Evolutionary conservation across 2,797 vertebrate genomes (phyloP).

Genomic region (Dallia pectoralis): DNA sequence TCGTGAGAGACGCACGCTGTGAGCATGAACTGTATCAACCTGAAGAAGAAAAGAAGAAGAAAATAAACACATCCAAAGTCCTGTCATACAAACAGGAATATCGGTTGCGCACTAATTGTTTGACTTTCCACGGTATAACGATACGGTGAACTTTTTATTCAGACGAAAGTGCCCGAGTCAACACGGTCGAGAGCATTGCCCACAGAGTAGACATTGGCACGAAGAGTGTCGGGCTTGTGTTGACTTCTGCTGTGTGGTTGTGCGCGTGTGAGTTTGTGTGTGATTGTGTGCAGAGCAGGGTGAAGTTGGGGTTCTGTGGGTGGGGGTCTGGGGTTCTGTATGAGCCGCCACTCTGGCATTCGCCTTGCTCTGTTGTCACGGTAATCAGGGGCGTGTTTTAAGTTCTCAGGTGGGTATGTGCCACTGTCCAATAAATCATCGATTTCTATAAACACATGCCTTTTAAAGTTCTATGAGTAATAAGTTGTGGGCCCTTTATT

Average conservation of each 20-base stretch:
- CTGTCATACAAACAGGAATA: constrained; percentile 6
- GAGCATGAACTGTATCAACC: not conserved
- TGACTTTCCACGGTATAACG: constrained; percentile 4
- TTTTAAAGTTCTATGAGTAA: no score
- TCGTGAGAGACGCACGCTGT: constrained; percentile 13
- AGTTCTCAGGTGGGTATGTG: constrained; percentile 35
- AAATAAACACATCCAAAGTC: constrained; percentile 5
- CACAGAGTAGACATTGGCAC: constrained; percentile 30
- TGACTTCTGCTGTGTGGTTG: not conserved
- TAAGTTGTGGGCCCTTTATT: not conserved
- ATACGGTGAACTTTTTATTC: not conserved
- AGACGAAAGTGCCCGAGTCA: constrained; percentile 7
- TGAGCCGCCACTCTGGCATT: constrained; percentile 21
- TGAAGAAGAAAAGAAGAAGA: not conserved
- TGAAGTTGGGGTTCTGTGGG: not conserved
- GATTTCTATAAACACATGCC: constrained; percentile 19
- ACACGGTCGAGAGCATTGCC: constrained; percentile 7
- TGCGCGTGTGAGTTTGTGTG: not conserved
- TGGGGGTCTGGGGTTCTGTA: not conserved
- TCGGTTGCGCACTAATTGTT: not conserved
- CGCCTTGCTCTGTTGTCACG: constrained; percentile 20
- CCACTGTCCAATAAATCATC: constrained; percentile 32
- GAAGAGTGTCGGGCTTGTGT: not conserved
- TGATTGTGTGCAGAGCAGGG: not conserved
- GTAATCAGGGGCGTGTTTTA: constrained; percentile 24